These are phyloP conservation scores for Steatocranus sp. DNA, from an alignment of 2,797 vertebrate genomes.

Conservation along the genomic window DNA sequence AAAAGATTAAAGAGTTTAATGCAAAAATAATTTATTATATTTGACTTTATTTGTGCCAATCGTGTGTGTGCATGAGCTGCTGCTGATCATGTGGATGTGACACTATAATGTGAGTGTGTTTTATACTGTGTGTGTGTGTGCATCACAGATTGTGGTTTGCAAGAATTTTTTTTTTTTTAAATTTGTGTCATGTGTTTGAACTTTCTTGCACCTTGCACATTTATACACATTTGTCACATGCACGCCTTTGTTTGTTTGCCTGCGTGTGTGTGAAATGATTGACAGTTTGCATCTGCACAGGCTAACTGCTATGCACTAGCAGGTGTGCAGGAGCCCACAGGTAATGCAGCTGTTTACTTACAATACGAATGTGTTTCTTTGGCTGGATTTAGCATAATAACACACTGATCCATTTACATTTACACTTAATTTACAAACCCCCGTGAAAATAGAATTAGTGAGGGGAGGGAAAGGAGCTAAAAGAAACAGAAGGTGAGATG, in stretches of 20 bases:
- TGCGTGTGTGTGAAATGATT: slow-evolving; percentile 39
- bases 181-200: not conserved
- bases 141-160: not conserved
- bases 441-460: slow-evolving; percentile 30
- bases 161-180: rapidly evolving
- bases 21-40: not conserved
- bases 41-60: not conserved
- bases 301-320: slow-evolving; percentile 60
- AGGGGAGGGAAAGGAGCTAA: not conserved
- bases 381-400: slow-evolving; percentile 46
- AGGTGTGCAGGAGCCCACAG: slow-evolving; percentile 69
- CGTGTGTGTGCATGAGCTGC: not conserved
- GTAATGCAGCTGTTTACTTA: slow-evolving; percentile 67
- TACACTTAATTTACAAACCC: slow-evolving; percentile 53
- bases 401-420: slow-evolving; percentile 46
- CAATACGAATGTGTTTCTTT: slow-evolving; percentile 41
- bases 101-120: not conserved
- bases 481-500: not conserved
- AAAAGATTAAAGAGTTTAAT: not conserved
- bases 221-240: not conserved
- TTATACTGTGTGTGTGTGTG: not conserved
- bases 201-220: not conserved
- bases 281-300: slow-evolving; percentile 67
- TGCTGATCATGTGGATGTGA: not conserved
- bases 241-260: not conserved